Evolutionary conservation across 2,797 vertebrate species (phyloP).

Genomic region (Tolypeutes matacus): DNA sequence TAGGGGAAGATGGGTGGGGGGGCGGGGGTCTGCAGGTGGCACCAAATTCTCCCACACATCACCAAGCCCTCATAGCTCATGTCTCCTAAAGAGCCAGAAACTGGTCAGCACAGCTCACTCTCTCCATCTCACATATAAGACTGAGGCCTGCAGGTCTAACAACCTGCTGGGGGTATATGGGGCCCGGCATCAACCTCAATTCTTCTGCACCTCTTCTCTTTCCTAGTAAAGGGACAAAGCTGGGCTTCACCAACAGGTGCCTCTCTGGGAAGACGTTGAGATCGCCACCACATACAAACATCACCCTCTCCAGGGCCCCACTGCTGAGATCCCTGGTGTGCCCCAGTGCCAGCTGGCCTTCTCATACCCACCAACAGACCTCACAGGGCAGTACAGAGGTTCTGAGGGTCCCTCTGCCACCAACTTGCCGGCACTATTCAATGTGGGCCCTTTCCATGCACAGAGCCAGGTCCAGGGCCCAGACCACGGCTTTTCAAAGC

Average conservation of each 20-base stretch:
- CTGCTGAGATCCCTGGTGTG: not conserved
- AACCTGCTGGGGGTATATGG: fast-evolving
- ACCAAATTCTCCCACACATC: not conserved
- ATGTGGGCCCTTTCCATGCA: not conserved
- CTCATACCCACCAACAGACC: not conserved
- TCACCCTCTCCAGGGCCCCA: not conserved
- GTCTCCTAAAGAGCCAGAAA: not conserved
- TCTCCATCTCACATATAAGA: not conserved
- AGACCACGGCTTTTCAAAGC: not conserved
- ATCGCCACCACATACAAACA: not conserved
- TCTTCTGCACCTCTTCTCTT: not conserved
- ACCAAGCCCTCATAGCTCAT: not conserved
- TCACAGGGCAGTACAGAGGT: not conserved
- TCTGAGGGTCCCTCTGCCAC: not conserved
- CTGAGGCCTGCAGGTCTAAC: not conserved
- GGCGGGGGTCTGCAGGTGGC: not conserved
- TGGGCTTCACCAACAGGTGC: not conserved
- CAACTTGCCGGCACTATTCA: not conserved
- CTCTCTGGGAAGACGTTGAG: not conserved
- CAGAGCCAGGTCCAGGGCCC: not conserved
- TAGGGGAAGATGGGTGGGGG: not conserved
- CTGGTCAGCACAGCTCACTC: not conserved
- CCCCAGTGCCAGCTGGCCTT: not conserved
- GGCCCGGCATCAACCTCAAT: not conserved
- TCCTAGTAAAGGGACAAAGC: not conserved